These are phyloP conservation scores for Pecten maximus DNA, from an alignment of 2,888 invertebrate species.

Conservation along the genomic window DNA sequence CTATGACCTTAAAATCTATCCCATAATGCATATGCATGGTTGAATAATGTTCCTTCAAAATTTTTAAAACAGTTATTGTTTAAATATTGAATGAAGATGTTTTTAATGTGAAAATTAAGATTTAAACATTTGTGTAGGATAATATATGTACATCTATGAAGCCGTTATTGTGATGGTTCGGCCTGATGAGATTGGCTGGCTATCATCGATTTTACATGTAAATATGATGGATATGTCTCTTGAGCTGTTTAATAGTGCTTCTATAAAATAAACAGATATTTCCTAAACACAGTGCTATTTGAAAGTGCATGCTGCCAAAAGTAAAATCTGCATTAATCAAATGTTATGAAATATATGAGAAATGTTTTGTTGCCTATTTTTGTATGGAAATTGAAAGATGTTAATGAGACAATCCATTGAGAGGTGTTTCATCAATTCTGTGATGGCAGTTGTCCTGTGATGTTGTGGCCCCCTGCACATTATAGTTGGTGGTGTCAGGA, in stretches of 20 bases:
- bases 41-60: background rate
- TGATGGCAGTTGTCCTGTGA: background rate
- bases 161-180: background rate
- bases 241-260: background rate
- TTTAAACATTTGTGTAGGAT: background rate
- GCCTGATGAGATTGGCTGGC: background rate
- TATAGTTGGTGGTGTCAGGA: background rate
- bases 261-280: slow-evolving; percentile 15
- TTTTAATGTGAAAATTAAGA: background rate
- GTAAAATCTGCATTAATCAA: slow-evolving; percentile 22
- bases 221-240: background rate
- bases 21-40: slow-evolving; percentile 13
- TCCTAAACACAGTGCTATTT: slow-evolving; percentile 13
- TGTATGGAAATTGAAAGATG: background rate
- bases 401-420: background rate
- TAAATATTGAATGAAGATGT: background rate
- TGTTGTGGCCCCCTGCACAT: slow-evolving; percentile 1
- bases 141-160: background rate
- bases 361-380: slow-evolving; percentile 26
- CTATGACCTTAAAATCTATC: background rate
- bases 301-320: slow-evolving; percentile 24
- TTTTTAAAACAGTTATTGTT: background rate
- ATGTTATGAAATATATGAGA: background rate
- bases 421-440: background rate
- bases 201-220: background rate